Evolutionary conservation across 2,113 vertebrate species (phyloP), one percentile per base, ranked within the genome.

Genomic region (Ptilonorhynchus violaceus): DNA sequence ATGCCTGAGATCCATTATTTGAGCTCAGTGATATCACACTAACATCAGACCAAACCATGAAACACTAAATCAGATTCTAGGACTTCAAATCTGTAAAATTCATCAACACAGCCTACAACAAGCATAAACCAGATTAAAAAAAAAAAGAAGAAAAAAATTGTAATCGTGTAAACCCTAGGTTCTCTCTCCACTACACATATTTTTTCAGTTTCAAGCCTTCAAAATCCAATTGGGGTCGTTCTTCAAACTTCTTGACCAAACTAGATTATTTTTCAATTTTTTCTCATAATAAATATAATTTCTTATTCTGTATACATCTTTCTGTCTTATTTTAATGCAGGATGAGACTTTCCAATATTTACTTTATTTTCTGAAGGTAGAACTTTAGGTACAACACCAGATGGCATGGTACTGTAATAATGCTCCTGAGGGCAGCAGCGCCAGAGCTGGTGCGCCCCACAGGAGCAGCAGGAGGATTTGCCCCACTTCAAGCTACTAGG

Each of bases 361-460:
- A 41, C 30, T 84, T 41, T 62, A 10, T 55, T 86, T 91, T 77
- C 33, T 16, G 3, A 62, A 81, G 22, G 11, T 58, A 77, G 41
- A 91, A 17, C 20, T 79, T n/a, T 35, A 73, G 12, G 12, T 69
- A 23, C 2, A 21, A 46, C 2, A 6, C 41, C n/a, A 62, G 35
- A 37, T 21, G 27, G 5, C 27, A 44, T 1, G 3, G 7, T 18
- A 28, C 16, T 4, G 1, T 25, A 12, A 14, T 11, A 33, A 30
- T 9, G 20, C 23, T 59, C 30, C 60, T 14, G 60, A 67, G 6
- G 25, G 9, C 33, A 72, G 42, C 33, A 55, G 19, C 33, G 25
- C 15, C 82, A 75, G 47, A 72, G 23, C 35, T 72, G 66, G 9
- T 53, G 22, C 37, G 10, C 19, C 13, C 31, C 39, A 33, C 16